These are phyloP conservation scores for Hirtodrosophila cameraria DNA, from an alignment of 2,888 invertebrate genomes.

Conservation along the genomic window DNA sequence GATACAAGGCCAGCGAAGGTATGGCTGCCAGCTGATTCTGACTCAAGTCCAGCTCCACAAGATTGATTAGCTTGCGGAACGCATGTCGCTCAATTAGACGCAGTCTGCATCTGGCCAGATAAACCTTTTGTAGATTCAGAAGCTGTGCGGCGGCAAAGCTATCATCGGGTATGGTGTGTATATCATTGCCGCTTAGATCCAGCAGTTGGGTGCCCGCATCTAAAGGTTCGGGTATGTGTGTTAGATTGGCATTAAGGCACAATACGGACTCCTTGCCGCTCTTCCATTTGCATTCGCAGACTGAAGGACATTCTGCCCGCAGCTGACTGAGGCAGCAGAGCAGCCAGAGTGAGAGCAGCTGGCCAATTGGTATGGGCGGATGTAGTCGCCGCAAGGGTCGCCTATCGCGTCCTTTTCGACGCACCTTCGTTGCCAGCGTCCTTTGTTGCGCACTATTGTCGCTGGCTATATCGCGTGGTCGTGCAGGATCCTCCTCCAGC, in stretches of 20 bases:
- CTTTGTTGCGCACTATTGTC: conserved; percentile 76
- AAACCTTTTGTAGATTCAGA: conserved; percentile 92
- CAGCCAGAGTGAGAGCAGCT: conserved; percentile 78
- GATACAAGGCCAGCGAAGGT: conserved; percentile 90
- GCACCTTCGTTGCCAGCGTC: conserved; percentile 77
- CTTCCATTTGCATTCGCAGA: conserved; percentile 95
- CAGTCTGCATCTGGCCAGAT: conserved; percentile 89
- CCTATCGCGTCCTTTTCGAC: conserved; percentile 67
- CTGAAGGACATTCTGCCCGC: conserved; percentile 88
- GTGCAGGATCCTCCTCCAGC: conserved; percentile 48
- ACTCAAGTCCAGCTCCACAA: conserved; percentile 92
- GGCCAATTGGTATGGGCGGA: conserved; percentile 74
- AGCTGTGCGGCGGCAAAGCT: conserved; percentile 90
- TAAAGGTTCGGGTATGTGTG: conserved; percentile 89
- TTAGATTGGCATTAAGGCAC: conserved; percentile 90
- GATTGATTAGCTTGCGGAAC: conserved; percentile 91
- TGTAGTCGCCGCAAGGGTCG: conserved; percentile 59
- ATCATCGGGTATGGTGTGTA: conserved; percentile 88
- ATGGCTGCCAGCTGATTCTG: conserved; percentile 88
- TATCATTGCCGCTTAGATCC: conserved; percentile 90
- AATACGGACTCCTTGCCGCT: conserved; percentile 93
- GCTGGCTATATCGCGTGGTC: conserved; percentile 59
- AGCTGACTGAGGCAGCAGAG: conserved; percentile 79
- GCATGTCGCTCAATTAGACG: conserved; percentile 89
- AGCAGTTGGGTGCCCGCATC: conserved; percentile 92